These are phyloP conservation scores for Dolichopus griseipennis DNA, from an alignment of 2,888 invertebrate genomes.

Conservation along the genomic window DNA sequence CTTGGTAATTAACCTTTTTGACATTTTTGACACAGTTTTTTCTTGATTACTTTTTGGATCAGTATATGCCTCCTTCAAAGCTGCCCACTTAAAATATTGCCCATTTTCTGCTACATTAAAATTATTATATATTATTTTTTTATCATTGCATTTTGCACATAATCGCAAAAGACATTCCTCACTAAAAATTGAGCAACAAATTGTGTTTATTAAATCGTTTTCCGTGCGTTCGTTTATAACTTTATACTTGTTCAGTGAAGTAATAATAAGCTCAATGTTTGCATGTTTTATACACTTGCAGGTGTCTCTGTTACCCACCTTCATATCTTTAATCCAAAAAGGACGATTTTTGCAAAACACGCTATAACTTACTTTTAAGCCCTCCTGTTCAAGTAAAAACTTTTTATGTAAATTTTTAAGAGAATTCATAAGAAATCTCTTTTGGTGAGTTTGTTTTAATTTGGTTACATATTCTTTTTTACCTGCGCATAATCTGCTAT, in stretches of 20 bases:
- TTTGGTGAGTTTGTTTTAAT: slow-evolving; percentile 2
- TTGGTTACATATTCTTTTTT: neutral
- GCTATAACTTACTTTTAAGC: neutral
- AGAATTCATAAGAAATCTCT: neutral
- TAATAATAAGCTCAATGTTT: neutral
- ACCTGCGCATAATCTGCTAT: neutral
- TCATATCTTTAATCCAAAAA: slow-evolving; percentile 4
- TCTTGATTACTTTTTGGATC: too few relatives aligned
- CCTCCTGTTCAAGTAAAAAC: neutral
- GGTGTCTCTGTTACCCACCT: neutral
- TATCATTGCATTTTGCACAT: too few relatives aligned
- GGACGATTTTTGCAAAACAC: neutral
- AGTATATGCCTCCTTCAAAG: too few relatives aligned
- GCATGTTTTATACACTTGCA: slow-evolving; percentile 4
- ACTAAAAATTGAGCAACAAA: neutral
- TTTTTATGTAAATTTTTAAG: neutral
- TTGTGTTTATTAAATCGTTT: neutral
- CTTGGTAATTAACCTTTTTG: too few relatives aligned
- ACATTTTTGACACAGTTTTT: too few relatives aligned
- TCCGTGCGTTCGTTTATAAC: neutral
- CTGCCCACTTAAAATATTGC: too few relatives aligned
- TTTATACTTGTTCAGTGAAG: neutral
- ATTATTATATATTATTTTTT: too few relatives aligned
- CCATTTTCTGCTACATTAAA: too few relatives aligned
- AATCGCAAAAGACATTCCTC: too few relatives aligned